Evolutionary conservation across 2,888 invertebrate genomes (phyloP).

Genomic region (Sabatieria punctata): DNA sequence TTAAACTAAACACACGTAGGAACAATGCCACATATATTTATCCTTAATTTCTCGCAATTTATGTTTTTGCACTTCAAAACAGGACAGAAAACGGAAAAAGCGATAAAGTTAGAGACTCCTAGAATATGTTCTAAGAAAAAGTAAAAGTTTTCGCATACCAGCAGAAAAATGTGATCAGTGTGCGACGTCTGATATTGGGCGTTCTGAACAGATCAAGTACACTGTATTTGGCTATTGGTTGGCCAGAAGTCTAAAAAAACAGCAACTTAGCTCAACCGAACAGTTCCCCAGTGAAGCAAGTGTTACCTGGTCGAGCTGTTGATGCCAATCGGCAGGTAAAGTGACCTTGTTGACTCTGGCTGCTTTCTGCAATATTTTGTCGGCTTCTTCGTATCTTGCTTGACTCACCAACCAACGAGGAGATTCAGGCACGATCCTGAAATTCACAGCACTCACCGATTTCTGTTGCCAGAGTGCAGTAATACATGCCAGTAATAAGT

Average conservation of each 20-base stretch:
- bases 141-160: conserved; percentile 14
- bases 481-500: conserved; percentile 27
- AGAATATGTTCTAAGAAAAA: no score
- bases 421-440: conserved; percentile 24
- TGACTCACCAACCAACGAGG: conserved; percentile 27
- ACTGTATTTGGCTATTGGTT: conserved; percentile 13
- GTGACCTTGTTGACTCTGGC: conserved; percentile 13
- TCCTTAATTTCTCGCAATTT: no score
- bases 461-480: no score
- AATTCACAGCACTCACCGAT: no score
- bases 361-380: conserved; percentile 21
- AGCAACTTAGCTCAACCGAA: no score
- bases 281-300: no score
- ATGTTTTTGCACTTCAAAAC: no score
- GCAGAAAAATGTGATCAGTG: conserved; percentile 22
- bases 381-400: conserved; percentile 23
- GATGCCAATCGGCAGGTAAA: conserved; percentile 25
- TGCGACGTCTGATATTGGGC: conserved; percentile 21
- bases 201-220: conserved; percentile 23
- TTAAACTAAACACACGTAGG: no score
- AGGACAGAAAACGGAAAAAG: no score
- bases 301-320: conserved; percentile 11
- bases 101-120: no score
- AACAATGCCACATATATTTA: no score
- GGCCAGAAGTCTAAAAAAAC: no score